Conservation (phyloP, 1,140 invertebrate species). For the Lepidurus packardi region DNA sequence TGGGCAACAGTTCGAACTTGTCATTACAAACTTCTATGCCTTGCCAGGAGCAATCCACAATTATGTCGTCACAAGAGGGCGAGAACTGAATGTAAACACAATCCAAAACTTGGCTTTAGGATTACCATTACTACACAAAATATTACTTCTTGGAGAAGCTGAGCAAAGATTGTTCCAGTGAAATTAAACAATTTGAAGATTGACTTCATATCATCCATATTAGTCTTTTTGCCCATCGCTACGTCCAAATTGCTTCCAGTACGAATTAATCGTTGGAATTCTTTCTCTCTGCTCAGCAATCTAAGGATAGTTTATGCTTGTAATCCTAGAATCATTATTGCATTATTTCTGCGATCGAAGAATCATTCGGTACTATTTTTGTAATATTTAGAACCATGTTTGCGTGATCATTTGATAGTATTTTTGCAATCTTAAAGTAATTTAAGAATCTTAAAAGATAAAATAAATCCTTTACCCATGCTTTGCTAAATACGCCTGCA, state of each 20-base stretch:
- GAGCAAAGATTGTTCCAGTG: neutral
- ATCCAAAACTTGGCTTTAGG: neutral
- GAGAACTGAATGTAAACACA: slow-evolving; percentile 1
- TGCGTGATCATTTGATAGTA: too few relatives aligned
- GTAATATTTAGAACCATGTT: too few relatives aligned
- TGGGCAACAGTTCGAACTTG: slow-evolving; percentile 12
- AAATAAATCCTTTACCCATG: neutral
- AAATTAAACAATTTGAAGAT: neutral
- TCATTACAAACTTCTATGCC: slow-evolving; percentile 1
- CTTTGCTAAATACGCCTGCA: neutral
- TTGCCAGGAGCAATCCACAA: slow-evolving; percentile 27
- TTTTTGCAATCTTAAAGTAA: too few relatives aligned
- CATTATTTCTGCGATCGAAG: too few relatives aligned
- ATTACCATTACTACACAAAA: neutral
- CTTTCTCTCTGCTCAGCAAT: neutral
- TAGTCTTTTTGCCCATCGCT: neutral
- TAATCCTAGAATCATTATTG: too few relatives aligned
- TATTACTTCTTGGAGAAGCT: slow-evolving; percentile 19
- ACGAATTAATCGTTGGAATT: neutral
- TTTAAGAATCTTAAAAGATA: neutral
- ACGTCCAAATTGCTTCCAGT: slow-evolving; percentile 20
- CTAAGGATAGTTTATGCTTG: neutral
- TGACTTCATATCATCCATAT: neutral
- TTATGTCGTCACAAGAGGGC: slow-evolving; percentile 23
- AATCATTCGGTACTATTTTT: too few relatives aligned